Percentiles rank a stretch among this genome's conserved stretches.
Evolutionary conservation across 1,140 invertebrate species (phyloP).

Genomic region (Drosophila ogumai): DNA sequence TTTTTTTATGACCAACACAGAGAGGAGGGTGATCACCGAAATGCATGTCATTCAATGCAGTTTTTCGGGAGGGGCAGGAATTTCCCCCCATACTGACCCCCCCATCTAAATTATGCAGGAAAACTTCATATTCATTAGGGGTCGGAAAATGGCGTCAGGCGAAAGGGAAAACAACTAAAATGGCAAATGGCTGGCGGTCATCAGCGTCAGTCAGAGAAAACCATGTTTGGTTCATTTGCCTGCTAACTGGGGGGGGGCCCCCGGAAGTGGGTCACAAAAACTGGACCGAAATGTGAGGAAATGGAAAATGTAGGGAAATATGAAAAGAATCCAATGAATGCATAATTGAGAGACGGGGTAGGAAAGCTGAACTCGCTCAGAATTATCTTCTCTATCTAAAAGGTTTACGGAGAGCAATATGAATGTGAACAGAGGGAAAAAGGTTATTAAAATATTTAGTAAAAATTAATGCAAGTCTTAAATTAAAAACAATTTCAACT

Average conservation of each 20-base stretch:
- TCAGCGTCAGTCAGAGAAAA: slow-evolving; percentile 37
- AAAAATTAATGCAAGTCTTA: not conserved
- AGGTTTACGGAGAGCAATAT: not conserved
- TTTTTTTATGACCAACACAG: slow-evolving; percentile 18
- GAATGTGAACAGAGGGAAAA: not conserved
- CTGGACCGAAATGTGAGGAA: not conserved
- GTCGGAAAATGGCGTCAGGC: slow-evolving; percentile 18
- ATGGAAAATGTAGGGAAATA: slow-evolving; percentile 12
- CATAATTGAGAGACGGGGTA: slow-evolving; percentile 36
- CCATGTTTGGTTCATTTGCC: slow-evolving; percentile 52
- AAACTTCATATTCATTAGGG: slow-evolving; percentile 79
- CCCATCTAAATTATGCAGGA: slow-evolving; percentile 67
- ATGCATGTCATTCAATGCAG: slow-evolving; percentile 77
- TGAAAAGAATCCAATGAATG: slow-evolving; percentile 42
- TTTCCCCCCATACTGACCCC: too few species aligned
- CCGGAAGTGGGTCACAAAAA: slow-evolving; percentile 35
- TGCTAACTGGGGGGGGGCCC: not conserved
- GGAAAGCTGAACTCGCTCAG: not conserved
- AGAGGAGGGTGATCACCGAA: slow-evolving; percentile 35
- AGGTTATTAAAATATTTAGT: not conserved
- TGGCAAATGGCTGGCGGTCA: slow-evolving; percentile 45
- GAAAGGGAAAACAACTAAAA: slow-evolving; percentile 29
- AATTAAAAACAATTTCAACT: not conserved
- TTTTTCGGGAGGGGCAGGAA: too few species aligned
- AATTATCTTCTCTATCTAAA: not conserved